Conservation (phyloP, 1,140 invertebrate genomes). For the Drosophila kohkoa region DNA sequence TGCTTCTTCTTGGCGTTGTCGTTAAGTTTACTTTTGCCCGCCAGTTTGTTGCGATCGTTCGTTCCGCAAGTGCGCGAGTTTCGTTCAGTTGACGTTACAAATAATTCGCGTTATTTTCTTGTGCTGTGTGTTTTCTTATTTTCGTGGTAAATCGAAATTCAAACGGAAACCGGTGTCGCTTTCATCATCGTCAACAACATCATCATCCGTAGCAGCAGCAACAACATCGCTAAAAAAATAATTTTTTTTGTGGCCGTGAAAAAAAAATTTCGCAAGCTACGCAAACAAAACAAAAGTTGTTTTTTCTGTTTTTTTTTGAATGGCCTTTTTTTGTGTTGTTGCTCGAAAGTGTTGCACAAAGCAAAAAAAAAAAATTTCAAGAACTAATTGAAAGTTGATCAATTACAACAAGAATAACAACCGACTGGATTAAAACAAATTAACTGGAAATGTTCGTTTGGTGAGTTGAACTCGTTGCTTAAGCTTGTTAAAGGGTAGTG, state of each 20-base stretch:
- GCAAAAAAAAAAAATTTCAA: neutral
- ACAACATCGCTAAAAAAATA: neutral
- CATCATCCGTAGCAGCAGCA: neutral
- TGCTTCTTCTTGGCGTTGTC: constrained; percentile 5
- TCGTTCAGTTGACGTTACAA: constrained; percentile 5
- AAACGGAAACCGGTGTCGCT: constrained; percentile 28
- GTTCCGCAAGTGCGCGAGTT: constrained; percentile 19
- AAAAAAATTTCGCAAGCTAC: constrained; percentile 10
- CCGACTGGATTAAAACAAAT: constrained; percentile 11
- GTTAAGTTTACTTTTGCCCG: constrained; percentile 17
- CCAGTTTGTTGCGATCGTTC: constrained; percentile 24
- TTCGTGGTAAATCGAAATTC: constrained; percentile 2
- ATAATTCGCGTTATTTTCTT: neutral
- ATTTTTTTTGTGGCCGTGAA: constrained; percentile 17
- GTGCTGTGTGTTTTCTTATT: too few species aligned
- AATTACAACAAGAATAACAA: constrained; percentile 10
- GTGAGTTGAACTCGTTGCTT: constrained; percentile 15
- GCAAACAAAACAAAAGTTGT: constrained; percentile 6
- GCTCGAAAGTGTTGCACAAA: neutral
- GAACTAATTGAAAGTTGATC: constrained; percentile 31
- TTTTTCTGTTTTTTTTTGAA: constrained; percentile 6
- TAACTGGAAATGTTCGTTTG: constrained; percentile 31
- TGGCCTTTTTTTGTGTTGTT: constrained; percentile 8
- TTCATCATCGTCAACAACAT: constrained; percentile 1
- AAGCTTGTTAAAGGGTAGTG: too few species aligned